Evolutionary conservation across 2,113 vertebrate species (phyloP).

Genomic region (Oryzias melastigma): DNA sequence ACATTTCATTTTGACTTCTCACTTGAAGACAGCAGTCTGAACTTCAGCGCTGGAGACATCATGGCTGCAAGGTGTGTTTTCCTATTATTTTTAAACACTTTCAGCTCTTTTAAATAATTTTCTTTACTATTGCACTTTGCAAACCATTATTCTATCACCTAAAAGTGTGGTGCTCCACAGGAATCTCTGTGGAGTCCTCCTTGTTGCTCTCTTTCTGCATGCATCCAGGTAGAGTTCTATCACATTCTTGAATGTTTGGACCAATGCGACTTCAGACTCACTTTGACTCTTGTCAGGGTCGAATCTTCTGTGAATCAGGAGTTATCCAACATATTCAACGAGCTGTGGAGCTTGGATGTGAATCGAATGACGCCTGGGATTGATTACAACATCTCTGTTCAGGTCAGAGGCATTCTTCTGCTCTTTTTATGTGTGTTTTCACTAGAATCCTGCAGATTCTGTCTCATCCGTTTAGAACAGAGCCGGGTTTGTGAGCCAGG

Average conservation of each 20-base stretch:
- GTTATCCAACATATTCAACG: slow-evolving; percentile 81
- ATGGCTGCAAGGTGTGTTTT: slow-evolving; percentile 49
- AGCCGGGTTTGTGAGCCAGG: slow-evolving; percentile 70
- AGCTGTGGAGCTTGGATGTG: slow-evolving; percentile 80
- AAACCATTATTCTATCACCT: not conserved
- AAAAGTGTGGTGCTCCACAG: slow-evolving; percentile 21
- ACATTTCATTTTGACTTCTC: no score
- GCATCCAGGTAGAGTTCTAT: slow-evolving; percentile 50
- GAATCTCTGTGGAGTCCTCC: slow-evolving; percentile 23
- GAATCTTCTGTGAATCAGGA: slow-evolving; percentile 69
- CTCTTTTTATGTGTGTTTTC: not conserved
- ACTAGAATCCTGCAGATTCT: not conserved
- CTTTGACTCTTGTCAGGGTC: no score
- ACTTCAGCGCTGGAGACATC: slow-evolving; percentile 4
- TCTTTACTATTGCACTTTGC: not conserved
- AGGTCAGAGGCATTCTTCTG: slow-evolving; percentile 61
- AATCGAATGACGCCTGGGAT: slow-evolving; percentile 76
- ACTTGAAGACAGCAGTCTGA: not conserved
- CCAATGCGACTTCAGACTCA: no score
- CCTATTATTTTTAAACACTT: not conserved
- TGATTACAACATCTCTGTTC: slow-evolving; percentile 82
- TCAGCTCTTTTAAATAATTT: not conserved
- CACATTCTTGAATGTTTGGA: not conserved
- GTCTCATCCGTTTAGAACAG: slow-evolving; percentile 66
- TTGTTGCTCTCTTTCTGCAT: slow-evolving; percentile 37